Base-by-base conservation (phyloP, 2,888 invertebrate species). In the Parapristionchus giblindavisi region DNA sequence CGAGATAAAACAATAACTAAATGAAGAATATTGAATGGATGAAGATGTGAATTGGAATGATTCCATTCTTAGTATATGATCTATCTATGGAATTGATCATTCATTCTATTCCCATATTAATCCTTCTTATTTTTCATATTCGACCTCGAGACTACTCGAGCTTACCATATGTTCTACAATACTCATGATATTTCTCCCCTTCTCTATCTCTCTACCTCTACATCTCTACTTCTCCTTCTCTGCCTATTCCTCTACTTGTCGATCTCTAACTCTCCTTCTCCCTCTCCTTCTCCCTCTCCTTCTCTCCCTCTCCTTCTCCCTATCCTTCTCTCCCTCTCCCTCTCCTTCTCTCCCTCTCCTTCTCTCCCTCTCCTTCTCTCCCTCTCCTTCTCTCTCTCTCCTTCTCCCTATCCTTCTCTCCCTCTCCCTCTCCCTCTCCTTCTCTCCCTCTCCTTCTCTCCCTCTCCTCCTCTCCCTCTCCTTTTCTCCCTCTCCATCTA, bases 391-490 rank as follows among this genome's bases (percentile, higher is more conserved):
- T 8, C 21, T 40, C n/a, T 36, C 51, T n/a, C 34, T 8, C 38
- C 38, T 56, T 1, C 17, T 17, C 3, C 34, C 29, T 43, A 36
- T 38, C 36, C 54, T 17, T 38, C 36, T 11, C 58, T 56, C 32
- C 71, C 52, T 71, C 61, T 38, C 32, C 56, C 3, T 52, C 56
- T 77, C 58, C 60, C 70, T 66, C 74, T 66, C 68, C 73, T 61
- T 60, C 58, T 75, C 72, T 66, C 76, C 74, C 68, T 73, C 61
- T 76, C 70, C 76, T 58, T 58, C 11, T 58, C n/a, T n/a, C 58
- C 29, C 58, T 27, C 29, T n/a, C 58, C 29, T 27, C 29, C 58
- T n/a, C 58, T 58, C 58, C 27, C 27, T 58, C 58, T 58, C 11
- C 29, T 27, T 58, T 27, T 58, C 58, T 58, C 24, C 27, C 14